phyloP scores from a whole-genome alignment of 2,888 invertebrate species.

The Seladonia tumulorum region DNA sequence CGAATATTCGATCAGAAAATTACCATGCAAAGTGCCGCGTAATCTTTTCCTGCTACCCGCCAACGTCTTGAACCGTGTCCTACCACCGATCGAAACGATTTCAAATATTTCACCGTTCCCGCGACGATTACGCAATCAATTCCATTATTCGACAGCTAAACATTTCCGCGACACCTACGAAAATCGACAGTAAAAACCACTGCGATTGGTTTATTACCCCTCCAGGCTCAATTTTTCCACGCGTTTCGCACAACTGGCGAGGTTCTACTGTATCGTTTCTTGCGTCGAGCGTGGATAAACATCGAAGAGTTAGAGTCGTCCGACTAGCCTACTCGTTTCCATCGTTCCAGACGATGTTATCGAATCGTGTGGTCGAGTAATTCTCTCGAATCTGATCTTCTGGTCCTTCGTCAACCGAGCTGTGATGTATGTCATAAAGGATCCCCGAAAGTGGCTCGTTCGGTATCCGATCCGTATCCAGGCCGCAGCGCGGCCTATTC shows the following conservation, averaged over 20 bases:
- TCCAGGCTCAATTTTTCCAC: no score
- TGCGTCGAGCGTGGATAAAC: not conserved
- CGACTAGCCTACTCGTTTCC: slow-evolving; percentile 51
- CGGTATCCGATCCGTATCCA: slow-evolving; percentile 39
- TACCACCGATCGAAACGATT: not conserved
- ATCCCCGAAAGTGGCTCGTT: slow-evolving; percentile 27
- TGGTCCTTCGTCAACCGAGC: slow-evolving; percentile 39
- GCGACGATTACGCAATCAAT: slow-evolving; percentile 15
- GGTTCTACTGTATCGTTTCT: not conserved
- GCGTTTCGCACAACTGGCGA: no score
- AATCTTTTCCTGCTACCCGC: slow-evolving; percentile 19
- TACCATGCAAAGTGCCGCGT: slow-evolving; percentile 32
- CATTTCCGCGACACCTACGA: not conserved
- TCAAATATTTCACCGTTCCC: slow-evolving; percentile 18
- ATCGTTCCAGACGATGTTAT: slow-evolving; percentile 52
- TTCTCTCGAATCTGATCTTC: slow-evolving; percentile 27
- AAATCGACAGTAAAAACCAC: no score
- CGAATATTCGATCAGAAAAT: slow-evolving; percentile 42
- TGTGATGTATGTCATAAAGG: slow-evolving; percentile 39
- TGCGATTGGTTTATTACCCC: no score
- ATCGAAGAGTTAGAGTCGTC: slow-evolving; percentile 72
- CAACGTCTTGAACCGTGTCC: slow-evolving; percentile 9
- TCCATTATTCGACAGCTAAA: slow-evolving; percentile 9
- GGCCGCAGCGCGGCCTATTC: slow-evolving; percentile 18
- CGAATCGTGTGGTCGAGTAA: slow-evolving; percentile 28